phyloP scores from a whole-genome alignment of 2,797 vertebrate genomes.

The Clamator glandarius region DNA sequence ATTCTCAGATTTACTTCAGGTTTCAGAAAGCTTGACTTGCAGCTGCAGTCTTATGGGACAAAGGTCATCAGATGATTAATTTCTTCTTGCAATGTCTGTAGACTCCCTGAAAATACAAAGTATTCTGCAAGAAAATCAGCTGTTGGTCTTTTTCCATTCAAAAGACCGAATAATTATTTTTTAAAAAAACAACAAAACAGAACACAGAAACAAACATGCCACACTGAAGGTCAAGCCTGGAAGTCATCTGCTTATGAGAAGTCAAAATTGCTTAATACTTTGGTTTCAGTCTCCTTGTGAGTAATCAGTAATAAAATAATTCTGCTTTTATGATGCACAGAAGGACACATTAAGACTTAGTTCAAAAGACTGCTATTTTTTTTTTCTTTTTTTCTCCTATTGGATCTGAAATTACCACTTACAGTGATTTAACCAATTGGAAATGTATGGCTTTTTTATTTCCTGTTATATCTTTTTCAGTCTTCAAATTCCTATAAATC shows the following conservation, averaged over 20 bases:
- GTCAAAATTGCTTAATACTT: background rate
- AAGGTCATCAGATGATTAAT: slow-evolving; percentile 14
- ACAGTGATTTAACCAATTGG: background rate
- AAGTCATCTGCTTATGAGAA: slow-evolving; percentile 27
- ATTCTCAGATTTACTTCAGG: background rate
- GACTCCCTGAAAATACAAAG: background rate
- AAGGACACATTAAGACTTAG: slow-evolving; percentile 17
- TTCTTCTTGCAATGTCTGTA: background rate
- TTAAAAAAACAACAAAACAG: background rate
- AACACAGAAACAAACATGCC: background rate
- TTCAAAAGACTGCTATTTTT: slow-evolving; percentile 28
- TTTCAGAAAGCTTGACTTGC: slow-evolving; percentile 11
- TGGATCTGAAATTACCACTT: slow-evolving; percentile 7
- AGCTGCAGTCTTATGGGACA: background rate
- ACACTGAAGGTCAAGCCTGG: background rate
- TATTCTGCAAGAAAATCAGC: background rate
- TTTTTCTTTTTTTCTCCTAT: slow-evolving; percentile 29
- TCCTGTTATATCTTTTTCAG: background rate
- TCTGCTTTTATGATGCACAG: slow-evolving; percentile 36
- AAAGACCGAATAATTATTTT: background rate
- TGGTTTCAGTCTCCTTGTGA: background rate
- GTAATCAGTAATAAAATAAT: slow-evolving; percentile 32
- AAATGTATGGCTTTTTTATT: slow-evolving; percentile 25
- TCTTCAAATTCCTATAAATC: background rate
- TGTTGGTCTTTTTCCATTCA: background rate